Base-by-base conservation (phyloP, 35 echinoderm and acorn worm species). In the Diadema setosum region DNA sequence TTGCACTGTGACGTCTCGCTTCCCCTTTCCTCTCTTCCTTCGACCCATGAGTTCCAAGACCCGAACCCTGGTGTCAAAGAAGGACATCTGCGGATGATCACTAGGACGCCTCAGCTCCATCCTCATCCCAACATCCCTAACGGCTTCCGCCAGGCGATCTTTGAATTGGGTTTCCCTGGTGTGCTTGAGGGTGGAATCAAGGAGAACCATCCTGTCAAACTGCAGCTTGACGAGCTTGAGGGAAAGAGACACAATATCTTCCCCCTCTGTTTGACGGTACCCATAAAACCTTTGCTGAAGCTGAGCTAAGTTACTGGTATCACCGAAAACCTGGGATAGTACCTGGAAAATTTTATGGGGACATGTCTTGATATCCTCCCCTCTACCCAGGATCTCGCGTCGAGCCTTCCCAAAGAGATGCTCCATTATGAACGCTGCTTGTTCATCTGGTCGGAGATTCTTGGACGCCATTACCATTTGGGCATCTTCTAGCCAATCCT, bases 401-500 rank as follows among this genome's bases (percentile, higher is more conserved):
- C 93, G 41, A 5, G 93, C 93, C 20, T 91, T 86, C 0, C 93
- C 93, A 35, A 37, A 40, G 5, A 95, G 70, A 31, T 95, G 46
- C 21, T 95, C 88, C 6, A 67, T 58, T 5, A 91, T 86, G 48
- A 86, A 94, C 0, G 93, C 87, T 2, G 58, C 70, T 6, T 29
- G 58, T 32, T 91, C 88, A 8, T 69, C 6, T 0, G 4, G 8
- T 0, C 24, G 1, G 5, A 87, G 21, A 2, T 9, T 6, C 65
- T 88, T 86, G 3, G 36, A 43, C n/a, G 18, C 39, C 30, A 91
- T 58, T 31, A 82, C 83, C 4, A 67, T 88, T 27, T 48, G 81
- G 0, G 87, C 88, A 58, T 95, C 93, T n/a, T n/a, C 76, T 6
- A 95, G 39, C 93, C 93, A 95, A 15, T 91, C 88, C 9, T 58